phyloP scores from a whole-genome alignment of 92 coral and sea anemone species.

The Palythoa caribaeorum region DNA sequence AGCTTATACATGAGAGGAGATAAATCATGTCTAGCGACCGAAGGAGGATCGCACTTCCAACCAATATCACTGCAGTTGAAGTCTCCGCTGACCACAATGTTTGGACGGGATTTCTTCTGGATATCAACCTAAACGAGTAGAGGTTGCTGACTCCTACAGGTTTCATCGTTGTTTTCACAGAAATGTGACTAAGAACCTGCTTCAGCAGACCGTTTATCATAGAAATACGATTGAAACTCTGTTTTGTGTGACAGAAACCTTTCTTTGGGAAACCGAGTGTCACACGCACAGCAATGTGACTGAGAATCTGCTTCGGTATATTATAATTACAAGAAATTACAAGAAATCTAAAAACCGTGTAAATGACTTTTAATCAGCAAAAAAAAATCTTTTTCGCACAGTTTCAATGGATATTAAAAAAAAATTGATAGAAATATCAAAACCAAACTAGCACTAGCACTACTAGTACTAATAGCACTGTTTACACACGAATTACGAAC shows the following conservation, averaged over 20 bases:
- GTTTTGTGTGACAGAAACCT: not conserved
- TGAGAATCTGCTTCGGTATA: not conserved
- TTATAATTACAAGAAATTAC: not conserved
- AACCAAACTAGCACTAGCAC: too few species aligned
- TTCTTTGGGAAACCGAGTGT: not conserved
- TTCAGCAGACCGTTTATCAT: not conserved
- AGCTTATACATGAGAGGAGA: constrained; percentile 45
- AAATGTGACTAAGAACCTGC: not conserved
- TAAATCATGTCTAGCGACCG: constrained; percentile 39
- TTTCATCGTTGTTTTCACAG: too few species aligned
- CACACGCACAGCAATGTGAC: not conserved
- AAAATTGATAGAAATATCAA: too few species aligned
- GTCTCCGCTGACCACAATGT: constrained; percentile 58
- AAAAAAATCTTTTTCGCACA: not conserved
- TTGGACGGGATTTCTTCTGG: constrained; percentile 50
- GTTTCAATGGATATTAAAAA: not conserved
- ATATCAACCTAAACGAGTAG: too few species aligned
- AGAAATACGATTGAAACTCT: not conserved
- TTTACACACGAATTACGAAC: too few species aligned
- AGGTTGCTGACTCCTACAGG: too few species aligned
- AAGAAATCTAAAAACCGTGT: constrained; percentile 18
- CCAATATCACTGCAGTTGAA: constrained; percentile 56
- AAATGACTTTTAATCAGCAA: constrained; percentile 19
- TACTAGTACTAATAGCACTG: too few species aligned
- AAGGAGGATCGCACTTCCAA: constrained; percentile 58